Percentiles rank a stretch among this genome's conserved stretches.
phyloP scores from a whole-genome alignment of 2,888 invertebrate genomes.

The Agriopis leucophaearia region DNA sequence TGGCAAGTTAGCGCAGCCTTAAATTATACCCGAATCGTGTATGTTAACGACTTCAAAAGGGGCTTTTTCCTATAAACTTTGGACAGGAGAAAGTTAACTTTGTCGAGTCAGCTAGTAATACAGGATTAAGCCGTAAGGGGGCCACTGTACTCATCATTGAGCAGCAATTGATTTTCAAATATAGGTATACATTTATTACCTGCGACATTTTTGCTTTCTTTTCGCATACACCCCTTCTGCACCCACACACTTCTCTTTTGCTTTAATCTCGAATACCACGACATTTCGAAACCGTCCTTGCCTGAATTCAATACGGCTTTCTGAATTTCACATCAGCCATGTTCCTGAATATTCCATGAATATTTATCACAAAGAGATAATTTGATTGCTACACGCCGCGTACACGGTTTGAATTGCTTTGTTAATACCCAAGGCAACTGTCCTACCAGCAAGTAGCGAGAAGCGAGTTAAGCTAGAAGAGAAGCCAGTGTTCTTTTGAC shows the following conservation, averaged over 20 bases:
- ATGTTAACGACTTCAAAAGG: no score
- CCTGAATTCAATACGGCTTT: constrained; percentile 23
- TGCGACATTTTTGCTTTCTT: background rate
- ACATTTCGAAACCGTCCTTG: constrained; percentile 2
- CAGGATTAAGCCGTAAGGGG: no score
- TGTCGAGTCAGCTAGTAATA: no score
- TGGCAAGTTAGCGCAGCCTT: no score
- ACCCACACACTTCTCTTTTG: no score
- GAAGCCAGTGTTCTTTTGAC: background rate
- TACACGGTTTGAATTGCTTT: constrained; percentile 24
- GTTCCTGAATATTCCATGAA: constrained; percentile 45
- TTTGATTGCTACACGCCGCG: constrained; percentile 35
- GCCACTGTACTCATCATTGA: no score
- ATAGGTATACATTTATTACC: no score
- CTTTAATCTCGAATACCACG: background rate
- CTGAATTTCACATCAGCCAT: constrained; percentile 20
- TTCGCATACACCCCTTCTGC: background rate
- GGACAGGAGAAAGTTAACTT: no score
- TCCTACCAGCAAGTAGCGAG: background rate
- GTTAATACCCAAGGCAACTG: constrained; percentile 14
- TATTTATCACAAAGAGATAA: constrained; percentile 41
- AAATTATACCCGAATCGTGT: no score
- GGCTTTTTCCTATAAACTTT: no score
- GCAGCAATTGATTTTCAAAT: no score
- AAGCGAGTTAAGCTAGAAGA: no score